These are phyloP conservation scores for Rhimphoctona megacephalus DNA, from an alignment of 2,888 invertebrate species.

Conservation along the genomic window DNA sequence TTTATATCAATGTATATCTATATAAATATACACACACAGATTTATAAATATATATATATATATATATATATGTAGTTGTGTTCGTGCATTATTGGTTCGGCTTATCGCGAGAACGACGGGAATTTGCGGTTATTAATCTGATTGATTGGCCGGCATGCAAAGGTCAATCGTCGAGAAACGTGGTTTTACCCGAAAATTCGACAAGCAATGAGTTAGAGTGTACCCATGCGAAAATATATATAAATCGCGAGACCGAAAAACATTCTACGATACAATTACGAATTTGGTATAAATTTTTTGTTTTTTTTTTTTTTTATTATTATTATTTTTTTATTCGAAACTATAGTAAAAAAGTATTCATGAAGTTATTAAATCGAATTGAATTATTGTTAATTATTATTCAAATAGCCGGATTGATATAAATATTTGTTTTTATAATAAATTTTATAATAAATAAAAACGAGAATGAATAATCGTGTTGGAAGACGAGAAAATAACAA, in stretches of 20 bases:
- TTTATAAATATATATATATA: background rate
- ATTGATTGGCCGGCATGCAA: background rate
- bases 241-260: background rate
- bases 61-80: background rate
- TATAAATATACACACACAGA: background rate
- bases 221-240: background rate
- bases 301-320: background rate
- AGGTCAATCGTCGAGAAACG: background rate
- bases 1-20: background rate
- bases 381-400: background rate
- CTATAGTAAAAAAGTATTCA: background rate
- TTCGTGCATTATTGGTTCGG: background rate
- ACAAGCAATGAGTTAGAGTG: background rate
- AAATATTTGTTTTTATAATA: too few species aligned
- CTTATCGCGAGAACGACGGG: background rate
- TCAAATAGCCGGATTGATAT: background rate
- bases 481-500: background rate
- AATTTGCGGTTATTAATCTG: conserved; percentile 29
- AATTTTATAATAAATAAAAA: background rate
- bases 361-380: background rate
- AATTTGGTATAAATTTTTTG: background rate
- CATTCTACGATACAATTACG: background rate
- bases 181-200: background rate
- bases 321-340: background rate
- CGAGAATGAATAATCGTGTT: background rate